Evolutionary conservation across 2,888 invertebrate genomes (phyloP), one percentile per base, ranked within the genome.

Genomic region (Caradrina clavipalpis): DNA sequence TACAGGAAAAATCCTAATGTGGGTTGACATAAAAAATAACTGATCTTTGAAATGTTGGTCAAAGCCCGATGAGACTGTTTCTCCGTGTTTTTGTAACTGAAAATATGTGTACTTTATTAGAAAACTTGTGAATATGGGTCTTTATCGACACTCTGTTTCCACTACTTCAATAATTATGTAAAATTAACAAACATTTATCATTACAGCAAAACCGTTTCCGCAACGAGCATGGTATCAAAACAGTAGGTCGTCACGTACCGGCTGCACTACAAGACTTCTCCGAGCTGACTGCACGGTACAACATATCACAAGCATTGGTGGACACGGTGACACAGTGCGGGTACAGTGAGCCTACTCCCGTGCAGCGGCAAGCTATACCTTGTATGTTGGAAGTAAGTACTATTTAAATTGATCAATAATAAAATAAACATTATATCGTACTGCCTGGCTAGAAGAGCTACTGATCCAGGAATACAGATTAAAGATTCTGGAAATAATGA

Each of bases 321-420:
- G 94, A 97, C 39, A 99, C 98, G 79, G 94, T 99, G 8, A 93
- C 90, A 31, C 95, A 96, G 66, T 97, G 97, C 85, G 98, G 98
- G 0, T 99, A 98, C 86, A 89, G 92, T 0, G 96, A 96, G 64
- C 99, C 99, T 0, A 99, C 99, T 0, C 97, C 99, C 0, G 98
- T 99, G 84, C 99, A 99, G 94, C 97, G 99, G 96, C 99, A 99
- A 93, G 98, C 98, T 0, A 97, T 99, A 80, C 98, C 99, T 1
- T 97, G 98, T 70, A 97, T 99, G 97, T 90, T 99, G 63, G 96
- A 97, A 94, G 98, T 98, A 87, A 89, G 88, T 85, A 42, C 15
- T 0, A 4, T 13, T 42, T 42, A n/a, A n/a, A 15, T 45, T 45
- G 5, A 39, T 13, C 39, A 39, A 35, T 35, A 31, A 35, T 35